Evolutionary conservation across 2,888 invertebrate species (phyloP), one percentile per base, ranked within the genome.

Genomic region (Leucophenga maculata): DNA sequence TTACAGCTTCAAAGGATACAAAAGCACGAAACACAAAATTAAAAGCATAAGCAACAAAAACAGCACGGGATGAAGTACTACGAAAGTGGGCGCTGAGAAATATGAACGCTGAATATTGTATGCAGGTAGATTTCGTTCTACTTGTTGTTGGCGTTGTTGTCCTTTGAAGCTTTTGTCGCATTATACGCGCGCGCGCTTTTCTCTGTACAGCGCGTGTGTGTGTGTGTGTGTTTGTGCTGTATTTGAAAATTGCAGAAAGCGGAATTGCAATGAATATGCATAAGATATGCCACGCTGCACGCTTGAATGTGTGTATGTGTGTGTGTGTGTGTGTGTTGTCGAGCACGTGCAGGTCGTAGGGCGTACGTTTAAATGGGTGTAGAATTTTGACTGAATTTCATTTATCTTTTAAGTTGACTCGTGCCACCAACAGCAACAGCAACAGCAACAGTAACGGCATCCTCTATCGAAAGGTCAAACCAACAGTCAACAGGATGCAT

Each of bases 241-340:
- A 26, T 26, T 26, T 26, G 13, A 1, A 44, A 14, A 6, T 20
- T 62, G 44, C 18, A 62, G 9, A 44, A 62, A 44, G 31, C 18
- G 44, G 60, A 44, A 44, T 18, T 62, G 60, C 44, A 31, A 44
- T 62, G 46, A 46, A 46, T 26, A 59, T 72, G 46, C 67, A 67
- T 67, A 57, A n/a, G 26, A n/a, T n/a, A n/a, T n/a, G n/a, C n/a
- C n/a, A n/a, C n/a, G 11, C 59, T 32, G 59, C 59, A 6, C 46
- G n/a, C n/a, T 26, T n/a, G n/a, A n/a, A n/a, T 13, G 32, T 16
- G 44, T 67, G 73, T 73, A 72, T 71, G n/a, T n/a, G n/a, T n/a
- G n/a, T n/a, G n/a, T n/a, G n/a, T n/a, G n/a, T n/a, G n/a, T 13
- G 32, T 16, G 44, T 67, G 73, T 73, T 71, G 69, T 74, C 71